Evolutionary conservation across 1,140 invertebrate genomes (phyloP), one percentile per base, ranked within the genome.

Genomic region (Sarcophaga bullata): DNA sequence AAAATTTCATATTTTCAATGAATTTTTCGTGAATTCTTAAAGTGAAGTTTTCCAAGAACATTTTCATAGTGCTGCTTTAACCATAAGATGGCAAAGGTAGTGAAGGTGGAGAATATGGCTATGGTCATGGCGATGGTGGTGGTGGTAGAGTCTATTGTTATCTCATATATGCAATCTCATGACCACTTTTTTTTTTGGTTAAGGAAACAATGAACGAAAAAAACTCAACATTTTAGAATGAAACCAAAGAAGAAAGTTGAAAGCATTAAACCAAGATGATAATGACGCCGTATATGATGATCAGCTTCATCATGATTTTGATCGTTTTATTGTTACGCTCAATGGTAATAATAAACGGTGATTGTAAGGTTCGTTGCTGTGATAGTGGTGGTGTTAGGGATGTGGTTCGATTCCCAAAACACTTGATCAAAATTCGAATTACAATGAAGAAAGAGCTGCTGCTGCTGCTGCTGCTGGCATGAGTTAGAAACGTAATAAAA

Each of bases 1-100:
- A 68, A 68, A 62, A 68, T 19, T 68, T 68, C 62, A 68, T 68
- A 68, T 68, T 68, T 68, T 68, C 54, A 58, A 58, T 58, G 54
- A 58, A 58, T 58, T n/a, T 58, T 58, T n/a, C 25, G 25, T 37
- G 25, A 58, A 58, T 7, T n/a, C 54, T 58, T n/a, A n/a, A n/a
- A n/a, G 15, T 58, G 15, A 58, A n/a, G n/a, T 58, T 58, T 58
- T 58, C 54, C 13, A n/a, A 58, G 54, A 58, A 58, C 25, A 37
- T 37, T 37, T 37, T 37, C 25, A 4, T 37, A 2, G 1, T 37
- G 25, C 25, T 37, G 25, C 25, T 2, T 37, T 37, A 37, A 2
- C 25, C 25, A 37, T 1, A 4, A 37, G 25, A 37, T 37, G 25
- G 25, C 4, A 37, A 37, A 37, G 25, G 25, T 37, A 37, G 25